These are phyloP conservation scores for Hipparchia sbordonii DNA, from an alignment of 2,888 invertebrate species.

Conservation along the genomic window DNA sequence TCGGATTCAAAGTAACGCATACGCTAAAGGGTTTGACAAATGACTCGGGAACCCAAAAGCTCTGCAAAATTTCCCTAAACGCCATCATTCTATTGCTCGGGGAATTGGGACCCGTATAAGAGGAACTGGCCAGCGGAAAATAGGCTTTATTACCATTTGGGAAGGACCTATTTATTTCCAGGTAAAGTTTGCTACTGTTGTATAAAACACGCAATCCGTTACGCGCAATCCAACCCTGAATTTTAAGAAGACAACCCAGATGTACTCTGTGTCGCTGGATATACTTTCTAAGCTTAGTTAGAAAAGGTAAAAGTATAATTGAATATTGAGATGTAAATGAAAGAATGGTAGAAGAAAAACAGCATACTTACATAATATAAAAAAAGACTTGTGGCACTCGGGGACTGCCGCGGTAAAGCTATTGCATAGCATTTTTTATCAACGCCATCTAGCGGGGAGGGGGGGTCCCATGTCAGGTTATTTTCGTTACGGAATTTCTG, in stretches of 20 bases:
- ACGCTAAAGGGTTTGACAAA: constrained; percentile 27
- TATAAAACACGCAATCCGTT: constrained; percentile 19
- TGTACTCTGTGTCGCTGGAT: constrained; percentile 27
- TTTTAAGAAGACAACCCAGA: constrained; percentile 32
- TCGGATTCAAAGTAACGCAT: constrained; percentile 10
- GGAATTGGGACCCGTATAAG: constrained; percentile 20
- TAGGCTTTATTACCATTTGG: not conserved
- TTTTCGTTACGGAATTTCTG: no score
- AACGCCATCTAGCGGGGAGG: no score
- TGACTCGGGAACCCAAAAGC: constrained; percentile 13
- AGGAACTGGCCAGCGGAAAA: not conserved
- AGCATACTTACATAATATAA: no score
- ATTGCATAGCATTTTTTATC: no score
- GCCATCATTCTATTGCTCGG: constrained; percentile 29
- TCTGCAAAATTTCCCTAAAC: constrained; percentile 33
- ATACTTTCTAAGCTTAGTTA: not conserved
- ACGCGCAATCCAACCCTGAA: constrained; percentile 36
- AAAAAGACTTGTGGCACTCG: no score
- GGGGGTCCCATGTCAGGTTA: no score
- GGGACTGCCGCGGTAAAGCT: no score
- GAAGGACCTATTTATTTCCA: not conserved
- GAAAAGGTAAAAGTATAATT: not conserved
- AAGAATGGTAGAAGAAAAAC: no score
- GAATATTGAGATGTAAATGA: no score
- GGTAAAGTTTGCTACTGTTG: not conserved